Evolutionary conservation across 1,140 invertebrate genomes (phyloP).

Genomic region (Drosophila orena): DNA sequence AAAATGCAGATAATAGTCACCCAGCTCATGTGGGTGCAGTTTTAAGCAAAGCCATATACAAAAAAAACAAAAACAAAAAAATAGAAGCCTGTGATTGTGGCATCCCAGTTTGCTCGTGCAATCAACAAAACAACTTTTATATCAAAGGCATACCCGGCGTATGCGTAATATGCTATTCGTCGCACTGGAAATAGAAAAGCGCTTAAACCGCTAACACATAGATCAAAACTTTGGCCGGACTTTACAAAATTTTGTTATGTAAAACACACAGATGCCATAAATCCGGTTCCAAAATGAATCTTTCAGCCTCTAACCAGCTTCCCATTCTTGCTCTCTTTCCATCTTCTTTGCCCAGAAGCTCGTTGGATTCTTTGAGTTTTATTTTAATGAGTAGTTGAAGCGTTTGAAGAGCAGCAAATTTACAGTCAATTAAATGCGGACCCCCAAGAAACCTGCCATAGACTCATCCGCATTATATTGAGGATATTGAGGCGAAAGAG

Average conservation of each 20-base stretch:
- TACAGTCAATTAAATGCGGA: conserved; percentile 77
- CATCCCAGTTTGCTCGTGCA: conserved; percentile 5
- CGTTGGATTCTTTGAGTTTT: conserved; percentile 32
- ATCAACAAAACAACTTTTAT: conserved; percentile 42
- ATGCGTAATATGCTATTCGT: conserved; percentile 57
- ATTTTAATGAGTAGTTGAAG: conserved; percentile 74
- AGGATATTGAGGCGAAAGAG: not conserved
- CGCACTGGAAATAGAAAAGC: not conserved
- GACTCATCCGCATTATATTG: conserved; percentile 14
- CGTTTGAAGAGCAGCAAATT: conserved; percentile 72
- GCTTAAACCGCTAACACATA: no score
- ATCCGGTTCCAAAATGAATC: not conserved
- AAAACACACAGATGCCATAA: no score
- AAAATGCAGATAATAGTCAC: conserved; percentile 73
- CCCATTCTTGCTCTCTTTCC: no score
- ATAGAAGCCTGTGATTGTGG: not conserved
- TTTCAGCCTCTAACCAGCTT: not conserved
- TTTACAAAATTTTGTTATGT: no score
- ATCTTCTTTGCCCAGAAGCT: not conserved
- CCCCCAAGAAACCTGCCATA: conserved; percentile 1
- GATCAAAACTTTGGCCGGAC: no score
- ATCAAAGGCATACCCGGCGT: conserved; percentile 49
- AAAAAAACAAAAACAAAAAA: not conserved
- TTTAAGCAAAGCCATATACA: conserved; percentile 23
- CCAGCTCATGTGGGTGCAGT: conserved; percentile 37